These are phyloP conservation scores for Rhinogobio ventralis DNA, from an alignment of 2,797 vertebrate species.

Conservation along the genomic window DNA sequence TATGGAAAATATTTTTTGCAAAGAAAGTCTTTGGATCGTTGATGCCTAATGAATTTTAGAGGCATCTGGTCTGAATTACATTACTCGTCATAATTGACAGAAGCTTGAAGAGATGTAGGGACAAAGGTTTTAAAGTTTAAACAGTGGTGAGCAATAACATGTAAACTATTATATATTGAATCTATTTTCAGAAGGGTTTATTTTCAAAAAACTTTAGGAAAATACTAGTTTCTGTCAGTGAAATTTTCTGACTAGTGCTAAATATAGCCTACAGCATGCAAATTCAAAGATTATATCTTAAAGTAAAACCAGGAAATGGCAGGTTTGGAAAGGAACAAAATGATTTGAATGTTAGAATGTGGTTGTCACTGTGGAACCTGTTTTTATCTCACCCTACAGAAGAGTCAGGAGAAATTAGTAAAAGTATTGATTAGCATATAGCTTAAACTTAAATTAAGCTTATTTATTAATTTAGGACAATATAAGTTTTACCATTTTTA, in stretches of 20 bases:
- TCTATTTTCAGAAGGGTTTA: not conserved
- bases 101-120: not conserved
- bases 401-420: not conserved
- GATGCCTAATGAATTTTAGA: not conserved
- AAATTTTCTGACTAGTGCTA: not conserved
- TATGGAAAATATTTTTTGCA: not conserved
- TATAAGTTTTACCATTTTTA: not conserved
- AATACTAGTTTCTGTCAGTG: not conserved
- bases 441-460: not conserved
- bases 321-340: not conserved
- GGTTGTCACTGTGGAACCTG: not conserved
- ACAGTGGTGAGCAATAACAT: not conserved
- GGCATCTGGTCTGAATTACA: not conserved
- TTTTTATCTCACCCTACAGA: not conserved
- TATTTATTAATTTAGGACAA: not conserved
- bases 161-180: not conserved
- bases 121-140: not conserved
- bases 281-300: conserved; percentile 19
- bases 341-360: not conserved
- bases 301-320: conserved; percentile 11
- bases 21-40: not conserved
- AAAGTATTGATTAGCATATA: not conserved
- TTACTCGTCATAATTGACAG: not conserved
- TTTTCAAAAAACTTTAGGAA: not conserved
- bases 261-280: not conserved